These are phyloP conservation scores for Salminus brasiliensis DNA, from an alignment of 2,113 vertebrate genomes.

Conservation along the genomic window DNA sequence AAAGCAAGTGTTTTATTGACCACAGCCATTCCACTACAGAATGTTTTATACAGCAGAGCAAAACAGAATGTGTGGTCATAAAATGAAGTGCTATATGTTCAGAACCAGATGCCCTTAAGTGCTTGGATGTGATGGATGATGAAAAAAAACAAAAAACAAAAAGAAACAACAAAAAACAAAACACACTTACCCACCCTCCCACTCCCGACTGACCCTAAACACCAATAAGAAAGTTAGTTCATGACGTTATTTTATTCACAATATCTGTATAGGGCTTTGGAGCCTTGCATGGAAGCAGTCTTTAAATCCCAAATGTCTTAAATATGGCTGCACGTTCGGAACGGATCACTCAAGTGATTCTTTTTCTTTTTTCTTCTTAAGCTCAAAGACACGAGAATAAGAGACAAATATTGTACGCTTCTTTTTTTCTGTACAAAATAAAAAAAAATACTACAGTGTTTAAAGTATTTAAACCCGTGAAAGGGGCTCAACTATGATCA, in stretches of 20 bases:
- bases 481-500: conserved; percentile 13
- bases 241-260: conserved; percentile 37
- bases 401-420: conserved; percentile 29
- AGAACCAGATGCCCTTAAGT: conserved; percentile 49
- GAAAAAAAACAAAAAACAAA: too few relatives aligned
- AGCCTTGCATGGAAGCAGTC: conserved; percentile 39
- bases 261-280: conserved; percentile 30
- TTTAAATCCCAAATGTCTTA: conserved; percentile 39
- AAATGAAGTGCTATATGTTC: conserved; percentile 53
- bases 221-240: conserved; percentile 44
- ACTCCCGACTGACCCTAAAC: background rate
- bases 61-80: conserved; percentile 31
- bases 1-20: conserved; percentile 2
- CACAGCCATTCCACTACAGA: conserved; percentile 18
- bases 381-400: conserved; percentile 29
- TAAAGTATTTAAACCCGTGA: conserved; percentile 30
- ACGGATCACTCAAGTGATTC: conserved; percentile 20
- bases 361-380: conserved; percentile 13
- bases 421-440: conserved; percentile 50
- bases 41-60: conserved; percentile 26
- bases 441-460: conserved; percentile 45
- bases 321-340: conserved; percentile 43
- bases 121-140: conserved; percentile 44
- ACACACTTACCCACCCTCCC: conserved; percentile 16
- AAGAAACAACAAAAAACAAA: too few relatives aligned